phyloP scores from a whole-genome alignment of 2,888 invertebrate genomes.

The Adelphocoris suturalis region DNA sequence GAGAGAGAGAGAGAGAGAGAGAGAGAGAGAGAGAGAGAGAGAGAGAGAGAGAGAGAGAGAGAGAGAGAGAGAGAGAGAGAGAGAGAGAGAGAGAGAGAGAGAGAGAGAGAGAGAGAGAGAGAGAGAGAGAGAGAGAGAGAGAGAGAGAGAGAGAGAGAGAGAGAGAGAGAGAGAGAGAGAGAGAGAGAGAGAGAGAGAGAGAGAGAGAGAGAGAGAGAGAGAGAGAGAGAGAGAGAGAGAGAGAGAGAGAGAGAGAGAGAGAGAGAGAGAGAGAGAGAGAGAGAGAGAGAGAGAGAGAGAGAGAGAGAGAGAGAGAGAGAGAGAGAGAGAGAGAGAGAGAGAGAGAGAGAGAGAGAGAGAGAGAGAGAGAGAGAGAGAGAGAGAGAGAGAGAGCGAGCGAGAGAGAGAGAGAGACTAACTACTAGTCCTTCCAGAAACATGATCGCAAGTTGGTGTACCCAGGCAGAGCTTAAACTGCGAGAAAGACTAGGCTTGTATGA shows the following conservation, averaged over 20 bases:
- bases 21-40: constrained; percentile 36
- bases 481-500: too few species aligned
- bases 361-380: too few species aligned
- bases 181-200: constrained; percentile 22
- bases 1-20: constrained; percentile 7
- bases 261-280: not conserved
- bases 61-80: constrained; percentile 44
- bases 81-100: constrained; percentile 55
- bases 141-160: constrained; percentile 38
- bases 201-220: not conserved
- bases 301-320: not conserved
- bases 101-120: constrained; percentile 57
- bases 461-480: too few species aligned
- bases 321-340: not conserved
- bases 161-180: not conserved
- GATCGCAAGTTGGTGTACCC: too few species aligned
- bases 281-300: not conserved
- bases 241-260: too few species aligned
- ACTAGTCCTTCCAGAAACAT: too few species aligned
- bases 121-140: constrained; percentile 51
- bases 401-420: too few species aligned
- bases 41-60: not conserved
- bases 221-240: not conserved
- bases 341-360: not conserved
- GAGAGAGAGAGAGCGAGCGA: too few species aligned